A percentile compares a stretch with the other conserved stretches of the same genome.
These are phyloP conservation scores for Caradrina clavipalpis DNA, from an alignment of 2,888 invertebrate species.

Conservation along the genomic window DNA sequence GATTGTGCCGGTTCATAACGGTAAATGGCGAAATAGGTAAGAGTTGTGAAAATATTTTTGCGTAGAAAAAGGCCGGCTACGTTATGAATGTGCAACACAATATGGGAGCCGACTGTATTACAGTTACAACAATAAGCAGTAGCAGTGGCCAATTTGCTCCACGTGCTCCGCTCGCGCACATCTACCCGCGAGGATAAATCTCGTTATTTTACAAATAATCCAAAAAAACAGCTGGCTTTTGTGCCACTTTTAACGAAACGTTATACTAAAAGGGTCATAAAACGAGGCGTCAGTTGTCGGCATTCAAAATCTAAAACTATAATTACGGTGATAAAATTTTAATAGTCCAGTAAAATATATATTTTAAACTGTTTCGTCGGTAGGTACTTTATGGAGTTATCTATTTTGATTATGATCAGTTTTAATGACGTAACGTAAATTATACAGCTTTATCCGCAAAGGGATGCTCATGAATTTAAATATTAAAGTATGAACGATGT, in stretches of 20 bases:
- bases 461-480: conserved; percentile 22
- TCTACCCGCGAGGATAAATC: conserved; percentile 44
- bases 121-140: conserved; percentile 66
- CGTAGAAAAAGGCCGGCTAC: conserved; percentile 46
- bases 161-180: conserved; percentile 62
- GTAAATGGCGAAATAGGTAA: conserved; percentile 51
- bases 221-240: conserved; percentile 39
- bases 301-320: conserved; percentile 39
- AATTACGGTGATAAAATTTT: conserved; percentile 44
- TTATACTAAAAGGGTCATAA: conserved; percentile 26
- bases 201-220: conserved; percentile 38
- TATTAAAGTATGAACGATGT: conserved; percentile 28
- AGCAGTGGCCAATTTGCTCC: conserved; percentile 67
- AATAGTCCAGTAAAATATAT: conserved; percentile 33
- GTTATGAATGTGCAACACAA: conserved; percentile 60
- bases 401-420: conserved; percentile 42
- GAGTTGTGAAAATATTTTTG: conserved; percentile 55
- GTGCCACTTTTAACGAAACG: conserved; percentile 12
- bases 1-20: conserved; percentile 38
- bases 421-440: conserved; percentile 34
- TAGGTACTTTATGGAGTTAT: conserved; percentile 36
- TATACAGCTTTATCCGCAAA: conserved; percentile 35
- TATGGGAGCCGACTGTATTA: conserved; percentile 59
- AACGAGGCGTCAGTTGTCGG: conserved; percentile 38
- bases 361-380: conserved; percentile 26